Evolutionary conservation across 2,797 vertebrate species (phyloP).

Genomic region (Sebastes reedi): DNA sequence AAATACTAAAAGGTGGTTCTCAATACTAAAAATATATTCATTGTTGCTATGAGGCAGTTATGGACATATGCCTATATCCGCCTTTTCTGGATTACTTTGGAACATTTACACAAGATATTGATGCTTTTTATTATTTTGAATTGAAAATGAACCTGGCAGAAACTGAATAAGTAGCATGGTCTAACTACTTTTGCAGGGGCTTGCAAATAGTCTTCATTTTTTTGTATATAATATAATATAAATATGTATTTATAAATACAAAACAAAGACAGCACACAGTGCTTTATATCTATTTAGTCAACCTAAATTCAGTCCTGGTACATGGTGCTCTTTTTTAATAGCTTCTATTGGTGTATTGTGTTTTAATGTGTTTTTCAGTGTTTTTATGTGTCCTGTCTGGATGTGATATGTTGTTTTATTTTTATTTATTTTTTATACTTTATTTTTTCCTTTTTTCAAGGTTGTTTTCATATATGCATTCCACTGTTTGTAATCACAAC

Average conservation of each 20-base stretch:
- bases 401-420: too few species aligned
- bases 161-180: not conserved
- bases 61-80: not conserved
- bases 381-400: too few species aligned
- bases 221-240: too few species aligned
- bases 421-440: too few species aligned
- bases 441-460: too few species aligned
- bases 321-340: too few species aligned
- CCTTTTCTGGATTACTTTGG: not conserved
- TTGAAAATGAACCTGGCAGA: not conserved
- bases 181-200: not conserved
- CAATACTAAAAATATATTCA: not conserved
- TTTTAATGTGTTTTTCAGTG: too few species aligned
- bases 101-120: rapidly evolving
- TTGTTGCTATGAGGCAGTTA: not conserved
- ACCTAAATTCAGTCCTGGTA: too few species aligned
- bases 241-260: not conserved
- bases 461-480: too few species aligned
- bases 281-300: too few species aligned
- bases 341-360: too few species aligned
- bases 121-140: not conserved
- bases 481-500: too few species aligned
- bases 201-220: not conserved
- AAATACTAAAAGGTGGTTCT: not conserved
- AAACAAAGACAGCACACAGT: not conserved